Base-by-base conservation (phyloP, 1,140 invertebrate genomes). In the Philopotamus ludificatus region DNA sequence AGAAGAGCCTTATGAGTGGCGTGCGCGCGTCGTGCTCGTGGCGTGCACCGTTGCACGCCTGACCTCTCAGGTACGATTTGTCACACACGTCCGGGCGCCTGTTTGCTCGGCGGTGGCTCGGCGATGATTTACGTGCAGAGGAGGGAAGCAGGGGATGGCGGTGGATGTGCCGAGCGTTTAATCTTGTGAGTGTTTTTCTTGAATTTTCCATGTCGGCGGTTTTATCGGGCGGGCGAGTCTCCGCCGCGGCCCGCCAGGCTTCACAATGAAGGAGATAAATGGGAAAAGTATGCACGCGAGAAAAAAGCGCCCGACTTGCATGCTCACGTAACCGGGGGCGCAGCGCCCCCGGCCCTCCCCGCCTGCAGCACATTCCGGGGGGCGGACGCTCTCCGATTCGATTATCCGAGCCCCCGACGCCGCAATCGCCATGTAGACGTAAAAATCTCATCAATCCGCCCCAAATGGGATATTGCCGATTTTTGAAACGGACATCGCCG, bases 201-300 rank as follows among this genome's bases (percentile, higher is more conserved):
- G 57, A 60, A 39, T 60, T 60, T 60, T 60, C 42, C 57, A 60
- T 60, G 57, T 60, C 57, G 57, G 57, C 57, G 57, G 57, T 60
- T 60, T 60, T 60, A 60, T 60, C 57, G 57, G 41, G 41, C 57
- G 57, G 57, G 57, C 55, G 55, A 39, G 28, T 55, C 26, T 65
- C 28, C 53, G 50, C 41, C n/a, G 26, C n/a, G 18, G 51, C 28
- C 16, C 47, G 51, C 59, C 63, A 66, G 67, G 64, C 68, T 70
- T 70, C 65, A 66, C 54, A 63, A 62, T 70, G 68, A 70, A 70
- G 65, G 68, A 70, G 68, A 70, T 70, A 70, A 70, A 70, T 70
- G 68, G 68, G 60, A 66, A 70, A 70, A 70, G 68, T 70, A 70
- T 70, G 68, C 68, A 66, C 68, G 68, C 68, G 68, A 70, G 65